Evolutionary conservation across 2,797 vertebrate species (phyloP), one percentile per base, ranked within the genome.

Genomic region (Notolepis coatsorum): DNA sequence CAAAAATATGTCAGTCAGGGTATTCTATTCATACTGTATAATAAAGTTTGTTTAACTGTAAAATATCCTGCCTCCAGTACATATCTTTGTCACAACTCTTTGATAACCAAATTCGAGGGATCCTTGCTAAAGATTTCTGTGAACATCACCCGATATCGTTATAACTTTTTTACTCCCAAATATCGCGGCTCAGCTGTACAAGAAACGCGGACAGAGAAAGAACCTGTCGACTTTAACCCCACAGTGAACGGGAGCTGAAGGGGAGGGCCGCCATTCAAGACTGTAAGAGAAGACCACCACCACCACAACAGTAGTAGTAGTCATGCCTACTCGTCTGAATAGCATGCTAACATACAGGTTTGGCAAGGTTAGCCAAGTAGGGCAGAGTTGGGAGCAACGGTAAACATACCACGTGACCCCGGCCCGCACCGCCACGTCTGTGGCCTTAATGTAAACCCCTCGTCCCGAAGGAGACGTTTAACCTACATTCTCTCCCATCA

Each of bases 321-420:
- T n/a, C 39, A 52, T 53, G 75, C 80, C 67, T 66, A 53, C 57
- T 58, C 20, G 62, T 65, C 66, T 18, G 53, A 65, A 68, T 54
- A 41, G 61, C 52, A 53, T 55, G 65, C 70, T 80, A 82, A 77
- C 49, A 68, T 62, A 90, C 92, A 88, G 88, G 90, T 91, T 91
- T 75, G 79, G 68, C 87, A 27, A 64, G 88, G 81, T 84, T 56
- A 65, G 52, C 68, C 10, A 37, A 59, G 37, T 7, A 21, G 28
- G 70, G 48, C 13, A 3, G 18, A 60, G 46, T 28, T 28, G 49
- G 46, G 33, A 64, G 62, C 68, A 72, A 50, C 4, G 13, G 49
- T 48, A 80, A 68, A 71, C 17, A 33, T 48, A 24, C 6, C 24
- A 56, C 37, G 12, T 42, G 20, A 54, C 18, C 4, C 42, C 50